Evolutionary conservation across 2,888 invertebrate genomes (phyloP), one percentile per base, ranked within the genome.

Genomic region (Steinernema carpocapsae): DNA sequence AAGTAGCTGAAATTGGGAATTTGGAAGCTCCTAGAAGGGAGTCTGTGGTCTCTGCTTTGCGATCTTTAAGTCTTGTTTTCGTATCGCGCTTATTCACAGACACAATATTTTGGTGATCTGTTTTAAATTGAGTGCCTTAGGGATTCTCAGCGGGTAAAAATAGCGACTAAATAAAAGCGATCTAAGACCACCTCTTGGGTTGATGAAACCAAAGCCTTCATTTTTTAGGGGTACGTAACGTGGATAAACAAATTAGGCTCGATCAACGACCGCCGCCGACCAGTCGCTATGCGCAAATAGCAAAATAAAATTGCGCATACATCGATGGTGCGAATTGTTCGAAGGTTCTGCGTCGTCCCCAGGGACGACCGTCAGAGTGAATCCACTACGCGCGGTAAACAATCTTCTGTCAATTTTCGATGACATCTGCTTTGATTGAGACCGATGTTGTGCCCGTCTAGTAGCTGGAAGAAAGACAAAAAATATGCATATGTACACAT

Each of bases 31-130:
- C 10, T 3, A 37, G 37, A 10, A 37, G 37, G 37, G 37, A 37
- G 37, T 37, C 37, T 37, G 4, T 37, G 37, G 37, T 37, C 37
- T 19, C n/a, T 19, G 48, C 48, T 48, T 17, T 48, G 6, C 19
- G 48, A 17, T 48, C 56, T 19, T 56, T 29, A 29, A 64, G 32
- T 64, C 4, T 32, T 64, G 64, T 64, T 64, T 64, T 64, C 64
- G 32, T 26, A 19, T 37, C 37, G 3, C 37, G 37, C 37, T 3
- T 10, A 37, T 37, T 37, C 10, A 37, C 37, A 37, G 37, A 37
- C 37, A 37, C 37, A 37, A 37, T n/a, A 37, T 10, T 37, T 37
- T 37, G 37, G 4, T 37, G 3, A 37, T 37, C 37, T 37, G 37
- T 37, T 37, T 37, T 3, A 48, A 14, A 48, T 48, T 48, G 48